Conservation (phyloP, 2,113 vertebrate species). For the Lonchura striata region DNA sequence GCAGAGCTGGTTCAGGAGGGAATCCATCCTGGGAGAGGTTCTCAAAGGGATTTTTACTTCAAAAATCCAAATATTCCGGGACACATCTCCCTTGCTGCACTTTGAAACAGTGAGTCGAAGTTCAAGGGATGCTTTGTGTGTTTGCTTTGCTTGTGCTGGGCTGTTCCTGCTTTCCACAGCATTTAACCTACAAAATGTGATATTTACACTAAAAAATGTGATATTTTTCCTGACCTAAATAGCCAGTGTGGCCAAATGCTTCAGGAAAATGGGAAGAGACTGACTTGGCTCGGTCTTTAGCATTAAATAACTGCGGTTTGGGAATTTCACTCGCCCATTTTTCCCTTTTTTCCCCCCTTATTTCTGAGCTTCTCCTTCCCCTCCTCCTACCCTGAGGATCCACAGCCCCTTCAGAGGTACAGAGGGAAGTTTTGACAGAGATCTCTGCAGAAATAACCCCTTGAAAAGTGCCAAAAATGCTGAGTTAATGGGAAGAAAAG, state of each 20-base stretch:
- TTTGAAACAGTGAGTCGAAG: not conserved
- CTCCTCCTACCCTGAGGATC: not conserved
- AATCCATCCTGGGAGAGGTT: not conserved
- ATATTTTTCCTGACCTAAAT: not conserved
- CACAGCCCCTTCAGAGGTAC: not conserved
- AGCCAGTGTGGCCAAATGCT: not conserved
- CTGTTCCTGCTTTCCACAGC: not conserved
- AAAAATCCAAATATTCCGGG: not conserved
- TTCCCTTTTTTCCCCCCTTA: fast-evolving
- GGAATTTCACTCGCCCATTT: not conserved
- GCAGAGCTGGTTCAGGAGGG: not conserved
- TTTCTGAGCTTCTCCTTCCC: not conserved
- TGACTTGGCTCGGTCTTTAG: not conserved
- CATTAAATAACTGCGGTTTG: not conserved
- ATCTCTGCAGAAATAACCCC: not conserved
- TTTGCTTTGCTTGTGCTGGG: not conserved
- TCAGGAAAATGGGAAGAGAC: not conserved
- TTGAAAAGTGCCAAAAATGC: not conserved
- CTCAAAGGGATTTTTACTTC: not conserved
- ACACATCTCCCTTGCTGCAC: not conserved
- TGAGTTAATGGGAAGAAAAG: constrained; percentile 10
- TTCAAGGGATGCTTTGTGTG: not conserved
- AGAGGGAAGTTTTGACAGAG: not conserved
- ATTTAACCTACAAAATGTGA: not conserved
- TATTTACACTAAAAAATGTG: not conserved